phyloP scores from a whole-genome alignment of 2,113 vertebrate species.

The Periophthalmodon schlosseri region DNA sequence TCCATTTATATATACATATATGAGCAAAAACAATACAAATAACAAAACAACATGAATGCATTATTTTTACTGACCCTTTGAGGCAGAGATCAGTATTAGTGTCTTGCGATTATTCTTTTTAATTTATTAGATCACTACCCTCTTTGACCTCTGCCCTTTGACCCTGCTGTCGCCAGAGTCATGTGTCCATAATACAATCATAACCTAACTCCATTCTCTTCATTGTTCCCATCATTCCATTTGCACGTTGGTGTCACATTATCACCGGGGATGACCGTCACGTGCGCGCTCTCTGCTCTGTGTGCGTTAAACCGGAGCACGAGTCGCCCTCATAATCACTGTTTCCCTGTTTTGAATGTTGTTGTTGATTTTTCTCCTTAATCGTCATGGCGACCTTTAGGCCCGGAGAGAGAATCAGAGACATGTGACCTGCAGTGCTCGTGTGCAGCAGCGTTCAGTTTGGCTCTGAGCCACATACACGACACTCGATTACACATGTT shows the following conservation, averaged over 20 bases:
- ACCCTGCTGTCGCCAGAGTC: not conserved
- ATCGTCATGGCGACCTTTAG: not conserved
- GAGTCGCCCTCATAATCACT: not conserved
- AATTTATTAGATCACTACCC: too few species aligned
- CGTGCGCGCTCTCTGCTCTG: not conserved
- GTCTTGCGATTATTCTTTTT: too few species aligned
- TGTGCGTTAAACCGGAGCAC: not conserved
- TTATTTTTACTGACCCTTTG: too few species aligned
- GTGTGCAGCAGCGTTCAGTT: not conserved
- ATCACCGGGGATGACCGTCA: not conserved
- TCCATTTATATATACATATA: too few species aligned
- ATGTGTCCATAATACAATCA: not conserved
- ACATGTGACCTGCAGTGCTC: constrained; percentile 1
- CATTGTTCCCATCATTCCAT: not conserved
- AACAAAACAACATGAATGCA: too few species aligned
- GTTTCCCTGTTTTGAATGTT: not conserved
- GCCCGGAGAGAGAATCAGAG: not conserved
- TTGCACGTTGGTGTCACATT: not conserved
- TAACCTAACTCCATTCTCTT: not conserved
- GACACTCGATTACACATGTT: not conserved
- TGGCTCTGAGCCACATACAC: not conserved
- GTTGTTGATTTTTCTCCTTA: not conserved
- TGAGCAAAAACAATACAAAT: too few species aligned
- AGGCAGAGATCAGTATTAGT: too few species aligned
- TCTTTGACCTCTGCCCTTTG: not conserved